Base-by-base conservation (phyloP, 2,113 vertebrate species). In the Eurystomus gularis region DNA sequence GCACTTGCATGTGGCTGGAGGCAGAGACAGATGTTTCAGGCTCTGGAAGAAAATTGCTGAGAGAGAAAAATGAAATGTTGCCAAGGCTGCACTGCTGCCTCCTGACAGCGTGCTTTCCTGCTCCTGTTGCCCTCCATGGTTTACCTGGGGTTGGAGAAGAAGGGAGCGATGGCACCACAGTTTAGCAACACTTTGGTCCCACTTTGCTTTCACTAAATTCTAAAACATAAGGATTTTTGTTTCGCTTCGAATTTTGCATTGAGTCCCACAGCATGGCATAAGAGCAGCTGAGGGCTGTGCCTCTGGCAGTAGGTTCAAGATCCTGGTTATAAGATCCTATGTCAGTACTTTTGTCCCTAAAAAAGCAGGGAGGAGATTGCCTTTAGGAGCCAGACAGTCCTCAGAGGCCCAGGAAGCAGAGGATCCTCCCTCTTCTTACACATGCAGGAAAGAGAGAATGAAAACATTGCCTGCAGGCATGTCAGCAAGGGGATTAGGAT, bases 1-100 rank as follows among this genome's bases (percentile, higher is more conserved):
- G 93, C 95, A 87, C 95, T 96, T 95, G 95, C 78, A 51, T 91
- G 83, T 87, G 94, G 86, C 73, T 93, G 86, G 52, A 93, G 91
- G 81, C 88, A 91, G 73, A 95, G 83, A 87, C 96, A 96, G 95
- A 96, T 96, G 95, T 91, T 93, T 78, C 2, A 2, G 46, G 54
- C 79, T 86, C 83, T 70, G 77, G 65, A 94, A 93, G 46, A 91
- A 92, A 84, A 92, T 37, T 85, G 73, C 85, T 72, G 77, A 91
- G 79, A 85, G 52, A 77, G 35, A 93, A 65, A 92, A 92, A 95
- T 31, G 19, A 91, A 95, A 95, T 0, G 7, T 69, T 94, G 78
- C 83, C 88, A 94, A 79, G 68, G 80, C 57, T 72, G 48, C 23
- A 25, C 42, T 68, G 37, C 77, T 82, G 42, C 58, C 52, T 93